These are phyloP conservation scores for Eupithecia inturbata DNA, from an alignment of 2,888 invertebrate species.

Conservation along the genomic window DNA sequence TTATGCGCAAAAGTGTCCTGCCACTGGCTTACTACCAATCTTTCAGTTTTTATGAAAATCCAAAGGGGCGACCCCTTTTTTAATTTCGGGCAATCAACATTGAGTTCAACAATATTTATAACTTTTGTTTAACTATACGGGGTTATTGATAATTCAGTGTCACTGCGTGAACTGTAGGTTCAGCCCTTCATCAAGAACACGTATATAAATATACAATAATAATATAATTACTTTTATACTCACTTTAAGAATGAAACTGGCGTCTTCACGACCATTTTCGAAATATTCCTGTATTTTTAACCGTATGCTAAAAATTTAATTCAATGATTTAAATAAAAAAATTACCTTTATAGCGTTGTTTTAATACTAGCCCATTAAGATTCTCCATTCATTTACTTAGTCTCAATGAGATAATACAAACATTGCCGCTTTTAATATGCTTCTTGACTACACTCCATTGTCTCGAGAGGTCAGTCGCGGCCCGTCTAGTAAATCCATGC, in stretches of 20 bases:
- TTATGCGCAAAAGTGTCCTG: conserved; percentile 21
- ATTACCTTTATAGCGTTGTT: background rate
- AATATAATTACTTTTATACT: too few species aligned
- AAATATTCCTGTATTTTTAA: too few species aligned
- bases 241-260: too few species aligned
- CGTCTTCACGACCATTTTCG: too few species aligned
- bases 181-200: too few species aligned
- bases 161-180: too few species aligned
- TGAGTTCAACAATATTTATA: background rate
- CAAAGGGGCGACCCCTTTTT: background rate
- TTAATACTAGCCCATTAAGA: background rate
- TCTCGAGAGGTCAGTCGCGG: conserved; percentile 47
- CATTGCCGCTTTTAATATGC: conserved; percentile 22
- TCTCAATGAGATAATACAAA: conserved; percentile 23
- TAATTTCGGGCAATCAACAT: background rate
- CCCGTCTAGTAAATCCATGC: conserved; percentile 68
- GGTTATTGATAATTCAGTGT: too few species aligned
- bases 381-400: conserved; percentile 17
- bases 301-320: background rate
- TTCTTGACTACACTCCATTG: conserved; percentile 43
- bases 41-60: background rate
- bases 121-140: background rate
- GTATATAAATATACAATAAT: too few species aligned
- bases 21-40: background rate
- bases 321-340: background rate